These are phyloP conservation scores for Scaptomyza pallida DNA, from an alignment of 1,140 invertebrate species.

Conservation along the genomic window DNA sequence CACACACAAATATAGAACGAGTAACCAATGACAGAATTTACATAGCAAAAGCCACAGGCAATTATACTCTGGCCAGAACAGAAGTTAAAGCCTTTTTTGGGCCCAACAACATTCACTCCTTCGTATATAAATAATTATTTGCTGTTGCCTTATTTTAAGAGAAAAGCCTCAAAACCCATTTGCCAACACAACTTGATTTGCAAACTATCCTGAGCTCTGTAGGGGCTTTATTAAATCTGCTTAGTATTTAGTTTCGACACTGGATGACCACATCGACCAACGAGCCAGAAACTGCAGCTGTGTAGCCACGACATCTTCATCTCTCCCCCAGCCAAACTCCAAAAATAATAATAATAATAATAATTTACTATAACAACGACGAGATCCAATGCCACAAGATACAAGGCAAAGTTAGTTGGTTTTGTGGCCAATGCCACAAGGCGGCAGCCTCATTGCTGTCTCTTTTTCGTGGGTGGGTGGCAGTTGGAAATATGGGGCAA, in stretches of 20 bases:
- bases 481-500: constrained; percentile 31
- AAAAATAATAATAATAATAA: constrained; percentile 65
- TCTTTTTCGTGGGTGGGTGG: not conserved
- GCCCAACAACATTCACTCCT: not conserved
- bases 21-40: constrained; percentile 28
- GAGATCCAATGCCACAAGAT: constrained; percentile 65
- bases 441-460: not conserved
- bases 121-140: constrained; percentile 67
- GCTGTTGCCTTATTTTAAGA: constrained; percentile 55
- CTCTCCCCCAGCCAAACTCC: not conserved
- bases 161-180: constrained; percentile 62
- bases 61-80: constrained; percentile 34
- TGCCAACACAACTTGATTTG: constrained; percentile 52
- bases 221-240: constrained; percentile 54
- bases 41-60: constrained; percentile 42
- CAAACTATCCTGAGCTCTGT: not conserved
- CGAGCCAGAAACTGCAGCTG: constrained; percentile 56
- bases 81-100: constrained; percentile 1
- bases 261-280: constrained; percentile 60
- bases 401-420: constrained; percentile 28
- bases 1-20: not conserved
- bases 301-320: constrained; percentile 17
- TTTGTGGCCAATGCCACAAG: constrained; percentile 1
- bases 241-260: constrained; percentile 72
- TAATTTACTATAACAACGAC: constrained; percentile 66